phyloP scores from a whole-genome alignment of 37 sponge, comb jelly and placozoan genomes.

The Axinella damicornis region DNA sequence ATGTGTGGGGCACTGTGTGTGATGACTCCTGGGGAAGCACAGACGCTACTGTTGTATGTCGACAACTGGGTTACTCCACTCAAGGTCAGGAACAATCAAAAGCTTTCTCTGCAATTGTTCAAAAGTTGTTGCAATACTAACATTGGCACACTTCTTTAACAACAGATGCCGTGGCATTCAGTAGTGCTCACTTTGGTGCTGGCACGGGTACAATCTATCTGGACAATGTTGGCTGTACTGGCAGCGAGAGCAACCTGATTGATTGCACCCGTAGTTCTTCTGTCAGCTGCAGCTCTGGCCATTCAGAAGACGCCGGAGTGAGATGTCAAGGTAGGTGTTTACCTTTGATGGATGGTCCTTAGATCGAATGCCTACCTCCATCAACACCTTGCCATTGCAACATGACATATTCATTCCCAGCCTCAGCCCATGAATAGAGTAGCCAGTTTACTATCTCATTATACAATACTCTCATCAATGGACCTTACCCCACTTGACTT shows the following conservation, averaged over 20 bases:
- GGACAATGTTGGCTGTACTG: neutral
- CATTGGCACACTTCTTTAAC: too few relatives aligned
- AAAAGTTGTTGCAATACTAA: too few relatives aligned
- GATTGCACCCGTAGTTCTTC: neutral
- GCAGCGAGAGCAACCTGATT: neutral
- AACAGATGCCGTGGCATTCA: neutral
- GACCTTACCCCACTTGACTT: too few relatives aligned
- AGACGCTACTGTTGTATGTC: neutral
- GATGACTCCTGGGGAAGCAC: neutral
- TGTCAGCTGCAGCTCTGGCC: neutral
- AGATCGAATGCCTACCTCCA: too few relatives aligned
- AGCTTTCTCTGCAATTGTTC: too few relatives aligned
- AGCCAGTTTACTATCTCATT: too few relatives aligned
- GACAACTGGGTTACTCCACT: neutral
- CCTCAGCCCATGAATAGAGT: too few relatives aligned
- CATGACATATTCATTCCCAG: too few relatives aligned
- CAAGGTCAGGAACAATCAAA: too few relatives aligned
- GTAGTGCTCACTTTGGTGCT: neutral
- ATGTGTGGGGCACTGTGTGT: conserved; percentile 5
- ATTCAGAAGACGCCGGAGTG: neutral
- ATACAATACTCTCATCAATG: too few relatives aligned
- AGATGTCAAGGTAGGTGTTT: conserved; percentile 1
- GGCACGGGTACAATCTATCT: neutral
- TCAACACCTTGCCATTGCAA: too few relatives aligned
- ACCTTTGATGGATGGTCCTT: too few relatives aligned